phyloP scores from a whole-genome alignment of 2,113 vertebrate species.

The Heliornis fulica region DNA sequence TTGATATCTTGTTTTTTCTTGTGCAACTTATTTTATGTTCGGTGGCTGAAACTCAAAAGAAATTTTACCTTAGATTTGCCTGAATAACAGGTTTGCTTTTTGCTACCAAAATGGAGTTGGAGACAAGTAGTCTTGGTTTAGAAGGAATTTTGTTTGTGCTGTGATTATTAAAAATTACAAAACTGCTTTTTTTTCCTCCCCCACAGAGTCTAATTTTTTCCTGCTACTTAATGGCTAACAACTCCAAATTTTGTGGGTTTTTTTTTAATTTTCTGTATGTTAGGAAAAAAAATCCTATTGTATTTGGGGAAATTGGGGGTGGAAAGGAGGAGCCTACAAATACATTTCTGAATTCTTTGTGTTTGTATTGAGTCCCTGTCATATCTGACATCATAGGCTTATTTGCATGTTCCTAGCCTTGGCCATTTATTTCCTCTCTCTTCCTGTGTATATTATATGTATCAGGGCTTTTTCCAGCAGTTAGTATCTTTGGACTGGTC shows the following conservation, averaged over 20 bases:
- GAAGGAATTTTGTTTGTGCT: neutral
- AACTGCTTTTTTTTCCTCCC: neutral
- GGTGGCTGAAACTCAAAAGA: neutral
- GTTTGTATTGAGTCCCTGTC: neutral
- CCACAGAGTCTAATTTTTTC: fast-evolving
- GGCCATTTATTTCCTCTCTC: neutral
- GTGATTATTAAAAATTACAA: neutral
- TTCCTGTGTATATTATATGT: fast-evolving
- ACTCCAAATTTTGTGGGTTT: neutral
- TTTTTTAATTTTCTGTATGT: neutral
- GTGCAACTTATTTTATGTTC: neutral
- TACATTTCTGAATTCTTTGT: neutral
- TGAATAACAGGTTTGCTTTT: neutral
- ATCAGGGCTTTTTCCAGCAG: neutral
- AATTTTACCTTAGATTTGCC: neutral
- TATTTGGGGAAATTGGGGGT: neutral
- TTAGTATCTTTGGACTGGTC: neutral
- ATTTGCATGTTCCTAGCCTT: neutral
- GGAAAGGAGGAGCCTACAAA: neutral
- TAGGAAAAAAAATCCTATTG: neutral
- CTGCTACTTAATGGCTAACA: neutral
- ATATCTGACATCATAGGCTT: neutral
- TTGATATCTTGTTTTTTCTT: neutral
- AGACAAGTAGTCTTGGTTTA: neutral
- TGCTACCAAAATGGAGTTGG: neutral